Percentiles rank a stretch among this genome's conserved stretches.
Evolutionary conservation across 2,888 invertebrate genomes (phyloP).

Genomic region (Ernsta delagoae): DNA sequence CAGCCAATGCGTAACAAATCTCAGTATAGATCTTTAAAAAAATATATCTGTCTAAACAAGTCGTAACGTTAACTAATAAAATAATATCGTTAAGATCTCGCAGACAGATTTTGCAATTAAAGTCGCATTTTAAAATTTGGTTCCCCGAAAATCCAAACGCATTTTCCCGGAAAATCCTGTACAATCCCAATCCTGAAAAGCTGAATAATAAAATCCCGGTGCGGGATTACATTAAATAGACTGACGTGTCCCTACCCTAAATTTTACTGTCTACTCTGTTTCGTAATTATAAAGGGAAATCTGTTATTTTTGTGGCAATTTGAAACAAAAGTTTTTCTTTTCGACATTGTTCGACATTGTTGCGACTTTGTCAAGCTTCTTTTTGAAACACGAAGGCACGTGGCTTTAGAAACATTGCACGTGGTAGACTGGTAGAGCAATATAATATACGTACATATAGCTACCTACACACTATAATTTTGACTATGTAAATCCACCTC

Average conservation of each 20-base stretch:
- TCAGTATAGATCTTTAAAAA: too few relatives aligned
- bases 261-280: neutral
- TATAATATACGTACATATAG: too few relatives aligned
- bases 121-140: neutral
- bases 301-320: neutral
- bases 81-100: neutral
- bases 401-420: neutral
- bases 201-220: neutral
- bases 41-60: too few relatives aligned
- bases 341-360: neutral
- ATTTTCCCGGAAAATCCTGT: neutral
- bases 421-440: neutral
- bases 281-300: neutral
- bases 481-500: too few relatives aligned
- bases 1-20: too few relatives aligned
- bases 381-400: neutral
- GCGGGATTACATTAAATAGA: neutral
- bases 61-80: neutral
- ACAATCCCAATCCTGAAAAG: neutral
- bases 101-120: neutral
- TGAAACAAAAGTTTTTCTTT: neutral
- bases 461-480: too few relatives aligned
- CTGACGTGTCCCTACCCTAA: neutral
- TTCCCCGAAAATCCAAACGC: neutral
- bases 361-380: neutral